A percentile compares a stretch with the other conserved stretches of the same genome.
Conservation (phyloP, 2,888 invertebrate genomes). For the Synergus laeviventris region DNA sequence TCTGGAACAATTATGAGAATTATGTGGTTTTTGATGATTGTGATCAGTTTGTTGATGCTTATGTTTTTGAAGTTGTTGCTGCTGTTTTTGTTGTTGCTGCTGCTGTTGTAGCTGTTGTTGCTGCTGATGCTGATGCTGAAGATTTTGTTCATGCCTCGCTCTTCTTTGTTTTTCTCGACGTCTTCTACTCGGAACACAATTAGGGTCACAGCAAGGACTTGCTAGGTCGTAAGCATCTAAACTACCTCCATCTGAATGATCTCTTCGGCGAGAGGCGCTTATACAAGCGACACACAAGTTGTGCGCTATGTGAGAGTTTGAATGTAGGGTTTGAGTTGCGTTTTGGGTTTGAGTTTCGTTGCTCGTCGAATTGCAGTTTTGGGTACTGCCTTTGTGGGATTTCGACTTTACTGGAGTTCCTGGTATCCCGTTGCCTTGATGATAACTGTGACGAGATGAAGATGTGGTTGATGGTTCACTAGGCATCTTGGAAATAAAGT, state of each 20-base stretch:
- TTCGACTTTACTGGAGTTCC: slow-evolving; percentile 65
- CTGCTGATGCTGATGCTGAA: slow-evolving; percentile 72
- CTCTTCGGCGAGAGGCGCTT: slow-evolving; percentile 68
- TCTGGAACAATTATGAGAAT: slow-evolving; percentile 66
- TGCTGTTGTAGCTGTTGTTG: slow-evolving; percentile 64
- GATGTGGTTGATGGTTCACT: slow-evolving; percentile 67
- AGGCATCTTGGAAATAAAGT: slow-evolving; percentile 80
- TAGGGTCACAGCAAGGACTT: slow-evolving; percentile 91
- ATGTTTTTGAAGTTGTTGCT: slow-evolving; percentile 58
- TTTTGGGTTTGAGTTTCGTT: slow-evolving; percentile 50
- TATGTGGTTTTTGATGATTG: slow-evolving; percentile 57
- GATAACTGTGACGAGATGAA: slow-evolving; percentile 73
- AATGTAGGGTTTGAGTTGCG: slow-evolving; percentile 43
- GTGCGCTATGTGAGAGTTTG: slow-evolving; percentile 46
- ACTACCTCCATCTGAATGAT: slow-evolving; percentile 82
- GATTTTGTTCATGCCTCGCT: slow-evolving; percentile 71
- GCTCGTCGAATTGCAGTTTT: slow-evolving; percentile 49
- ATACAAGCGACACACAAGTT: slow-evolving; percentile 74
- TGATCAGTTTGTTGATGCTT: slow-evolving; percentile 56
- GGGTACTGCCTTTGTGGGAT: slow-evolving; percentile 61
- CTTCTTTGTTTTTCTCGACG: slow-evolving; percentile 79
- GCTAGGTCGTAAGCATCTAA: slow-evolving; percentile 91
- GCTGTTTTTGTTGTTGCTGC: slow-evolving; percentile 58
- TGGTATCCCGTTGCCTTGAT: slow-evolving; percentile 72
- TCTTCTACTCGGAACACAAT: slow-evolving; percentile 85